A percentile compares a stretch with the other conserved stretches of the same genome.
Conservation (phyloP, 2,113 vertebrate genomes). For the Grantiella picta region DNA sequence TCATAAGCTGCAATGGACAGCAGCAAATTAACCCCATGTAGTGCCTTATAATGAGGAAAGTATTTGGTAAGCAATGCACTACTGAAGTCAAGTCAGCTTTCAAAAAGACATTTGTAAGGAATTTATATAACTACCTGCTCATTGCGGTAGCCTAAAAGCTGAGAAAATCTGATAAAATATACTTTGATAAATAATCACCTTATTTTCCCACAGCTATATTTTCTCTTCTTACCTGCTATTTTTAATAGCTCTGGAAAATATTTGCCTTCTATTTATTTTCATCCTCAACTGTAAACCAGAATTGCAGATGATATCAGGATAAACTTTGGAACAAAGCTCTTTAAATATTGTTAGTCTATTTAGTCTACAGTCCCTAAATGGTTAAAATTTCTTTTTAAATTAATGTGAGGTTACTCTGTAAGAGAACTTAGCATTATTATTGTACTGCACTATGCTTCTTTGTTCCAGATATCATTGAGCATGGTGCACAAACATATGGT, state of each 20-base stretch:
- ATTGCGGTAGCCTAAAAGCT: neutral
- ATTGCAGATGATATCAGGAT: neutral
- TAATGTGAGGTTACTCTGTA: neutral
- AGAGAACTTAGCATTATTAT: neutral
- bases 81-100: conserved; percentile 17
- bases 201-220: neutral
- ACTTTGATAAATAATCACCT: neutral
- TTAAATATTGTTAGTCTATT: neutral
- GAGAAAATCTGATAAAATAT: neutral
- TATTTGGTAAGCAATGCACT: neutral
- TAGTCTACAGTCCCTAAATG: neutral
- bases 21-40: conserved; percentile 26
- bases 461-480: neutral
- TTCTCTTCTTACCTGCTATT: neutral
- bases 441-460: neutral
- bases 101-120: neutral
- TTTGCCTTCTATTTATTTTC: neutral
- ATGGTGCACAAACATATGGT: neutral
- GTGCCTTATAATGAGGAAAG: conserved; percentile 47
- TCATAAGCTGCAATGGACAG: conserved; percentile 18
- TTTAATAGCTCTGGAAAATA: neutral
- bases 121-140: neutral
- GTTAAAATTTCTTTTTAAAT: neutral
- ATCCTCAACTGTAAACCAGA: neutral
- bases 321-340: neutral